A percentile compares a stretch with the other conserved stretches of the same genome.
These are phyloP conservation scores for Falco punctatus DNA, from an alignment of 2,113 vertebrate species.

Conservation along the genomic window DNA sequence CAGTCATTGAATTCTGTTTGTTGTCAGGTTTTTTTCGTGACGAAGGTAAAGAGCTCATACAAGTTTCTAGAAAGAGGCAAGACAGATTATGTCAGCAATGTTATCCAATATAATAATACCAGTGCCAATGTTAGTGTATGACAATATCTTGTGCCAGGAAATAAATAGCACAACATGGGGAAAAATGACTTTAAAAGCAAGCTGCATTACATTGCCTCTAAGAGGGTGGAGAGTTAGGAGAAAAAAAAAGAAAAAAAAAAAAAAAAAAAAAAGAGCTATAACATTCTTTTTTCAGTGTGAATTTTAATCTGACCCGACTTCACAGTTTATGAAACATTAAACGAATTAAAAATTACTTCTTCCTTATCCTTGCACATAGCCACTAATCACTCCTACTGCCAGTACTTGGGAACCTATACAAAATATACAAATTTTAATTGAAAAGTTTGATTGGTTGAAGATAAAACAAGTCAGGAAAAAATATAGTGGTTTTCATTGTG, in stretches of 20 bases:
- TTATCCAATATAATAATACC: background rate
- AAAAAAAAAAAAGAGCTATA: background rate
- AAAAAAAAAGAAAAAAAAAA: background rate
- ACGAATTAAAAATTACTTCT: background rate
- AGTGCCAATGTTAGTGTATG: background rate
- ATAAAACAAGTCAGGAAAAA: background rate
- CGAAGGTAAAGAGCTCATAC: background rate
- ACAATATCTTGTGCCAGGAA: background rate
- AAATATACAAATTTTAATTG: background rate
- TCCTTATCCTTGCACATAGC: background rate
- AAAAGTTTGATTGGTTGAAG: background rate
- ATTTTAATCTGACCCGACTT: background rate
- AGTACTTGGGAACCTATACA: background rate
- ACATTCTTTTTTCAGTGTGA: background rate
- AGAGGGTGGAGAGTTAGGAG: accelerated
- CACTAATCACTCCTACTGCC: background rate
- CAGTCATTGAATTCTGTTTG: background rate
- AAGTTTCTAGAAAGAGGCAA: background rate
- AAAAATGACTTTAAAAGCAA: background rate
- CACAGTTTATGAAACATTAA: background rate
- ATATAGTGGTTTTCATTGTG: background rate
- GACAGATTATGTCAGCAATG: background rate
- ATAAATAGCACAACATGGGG: background rate
- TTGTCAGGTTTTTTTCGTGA: background rate
- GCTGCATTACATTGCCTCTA: background rate